A percentile compares a stretch with the other conserved stretches of the same genome.
These are phyloP conservation scores for Nothocercus nigrocapillus DNA, from an alignment of 2,113 vertebrate genomes.

Conservation along the genomic window DNA sequence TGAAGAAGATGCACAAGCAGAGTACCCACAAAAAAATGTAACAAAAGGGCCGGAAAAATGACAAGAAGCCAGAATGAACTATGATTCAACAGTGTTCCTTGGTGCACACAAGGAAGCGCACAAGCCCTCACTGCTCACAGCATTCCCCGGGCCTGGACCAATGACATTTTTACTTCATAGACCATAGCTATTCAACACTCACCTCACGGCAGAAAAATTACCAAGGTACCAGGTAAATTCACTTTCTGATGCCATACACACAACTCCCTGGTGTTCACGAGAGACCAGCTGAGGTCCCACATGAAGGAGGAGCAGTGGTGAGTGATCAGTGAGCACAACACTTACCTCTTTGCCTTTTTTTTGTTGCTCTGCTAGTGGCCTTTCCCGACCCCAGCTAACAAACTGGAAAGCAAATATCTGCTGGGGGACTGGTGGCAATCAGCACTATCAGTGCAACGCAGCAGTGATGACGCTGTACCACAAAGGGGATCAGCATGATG, in stretches of 20 bases:
- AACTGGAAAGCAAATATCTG: neutral
- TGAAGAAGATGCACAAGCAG: neutral
- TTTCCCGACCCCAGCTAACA: neutral
- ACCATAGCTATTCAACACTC: neutral
- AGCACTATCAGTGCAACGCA: accelerated
- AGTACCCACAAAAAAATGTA: neutral
- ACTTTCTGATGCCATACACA: accelerated
- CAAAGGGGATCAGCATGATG: neutral
- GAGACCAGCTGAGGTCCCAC: accelerated
- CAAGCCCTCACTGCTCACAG: neutral
- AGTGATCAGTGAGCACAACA: neutral
- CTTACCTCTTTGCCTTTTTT: neutral
- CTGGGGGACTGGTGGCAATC: neutral
- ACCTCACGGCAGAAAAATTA: neutral
- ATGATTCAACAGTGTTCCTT: accelerated
- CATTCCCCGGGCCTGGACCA: neutral
- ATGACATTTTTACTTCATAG: neutral
- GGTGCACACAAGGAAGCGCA: neutral
- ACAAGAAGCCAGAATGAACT: neutral
- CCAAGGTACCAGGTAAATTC: neutral
- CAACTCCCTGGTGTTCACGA: accelerated
- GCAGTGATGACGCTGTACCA: neutral
- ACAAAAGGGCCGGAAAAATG: neutral
- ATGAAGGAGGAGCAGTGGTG: neutral
- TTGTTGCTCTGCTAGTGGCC: accelerated